Conservation (phyloP, 2,888 invertebrate genomes). For the Clostera curtula region DNA sequence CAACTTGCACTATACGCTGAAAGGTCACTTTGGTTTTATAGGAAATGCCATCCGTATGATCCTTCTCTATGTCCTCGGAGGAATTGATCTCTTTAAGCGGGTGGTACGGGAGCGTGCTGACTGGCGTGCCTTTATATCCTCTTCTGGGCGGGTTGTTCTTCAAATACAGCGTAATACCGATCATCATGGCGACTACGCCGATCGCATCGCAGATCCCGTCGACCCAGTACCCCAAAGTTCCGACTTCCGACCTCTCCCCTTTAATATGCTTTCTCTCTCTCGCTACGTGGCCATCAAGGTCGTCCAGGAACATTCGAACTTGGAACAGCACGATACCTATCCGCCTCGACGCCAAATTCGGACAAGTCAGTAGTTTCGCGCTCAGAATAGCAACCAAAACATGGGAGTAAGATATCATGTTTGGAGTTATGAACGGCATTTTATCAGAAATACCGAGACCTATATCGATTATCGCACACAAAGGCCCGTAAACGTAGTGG, state of each 20-base stretch:
- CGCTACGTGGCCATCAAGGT: constrained; percentile 90
- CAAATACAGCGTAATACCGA: constrained; percentile 81
- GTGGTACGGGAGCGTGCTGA: constrained; percentile 72
- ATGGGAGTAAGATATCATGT: constrained; percentile 88
- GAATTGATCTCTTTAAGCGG: constrained; percentile 60
- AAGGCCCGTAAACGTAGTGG: constrained; percentile 87
- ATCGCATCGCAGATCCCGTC: constrained; percentile 88
- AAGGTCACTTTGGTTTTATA: constrained; percentile 81
- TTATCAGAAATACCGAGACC: constrained; percentile 77
- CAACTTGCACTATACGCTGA: constrained; percentile 78
- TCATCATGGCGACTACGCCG: constrained; percentile 81
- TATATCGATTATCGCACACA: constrained; percentile 83
- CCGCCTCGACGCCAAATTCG: constrained; percentile 81
- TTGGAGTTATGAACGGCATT: constrained; percentile 81
- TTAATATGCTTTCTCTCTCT: constrained; percentile 83
- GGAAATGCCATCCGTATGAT: constrained; percentile 69
- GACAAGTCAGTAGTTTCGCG: constrained; percentile 84
- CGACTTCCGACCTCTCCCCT: constrained; percentile 87
- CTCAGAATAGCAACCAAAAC: constrained; percentile 83
- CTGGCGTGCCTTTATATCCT: constrained; percentile 78
- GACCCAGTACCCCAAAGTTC: constrained; percentile 85
- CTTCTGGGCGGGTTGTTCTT: constrained; percentile 83
- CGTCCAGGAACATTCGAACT: constrained; percentile 87
- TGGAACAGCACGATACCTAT: constrained; percentile 86
- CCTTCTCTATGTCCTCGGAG: constrained; percentile 61